Conservation (phyloP, 2,888 invertebrate species). For the Cabera pusaria region DNA sequence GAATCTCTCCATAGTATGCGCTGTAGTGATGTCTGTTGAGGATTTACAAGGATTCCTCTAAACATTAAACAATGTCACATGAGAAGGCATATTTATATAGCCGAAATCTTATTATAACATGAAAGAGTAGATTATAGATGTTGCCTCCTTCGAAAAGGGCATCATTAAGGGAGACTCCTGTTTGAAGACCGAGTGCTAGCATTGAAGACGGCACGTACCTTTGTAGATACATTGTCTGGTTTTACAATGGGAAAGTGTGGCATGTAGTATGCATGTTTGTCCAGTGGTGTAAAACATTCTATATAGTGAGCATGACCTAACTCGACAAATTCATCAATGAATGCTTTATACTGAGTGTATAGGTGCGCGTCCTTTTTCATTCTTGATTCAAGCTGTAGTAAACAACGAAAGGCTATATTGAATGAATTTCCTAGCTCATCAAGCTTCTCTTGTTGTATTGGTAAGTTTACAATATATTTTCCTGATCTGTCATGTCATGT, state of each 20-base stretch:
- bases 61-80: conserved; percentile 25
- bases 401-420: conserved; percentile 23
- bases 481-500: conserved; percentile 15
- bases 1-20: too few relatives aligned
- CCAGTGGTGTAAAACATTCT: conserved; percentile 8
- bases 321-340: conserved; percentile 22
- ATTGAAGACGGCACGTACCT: conserved; percentile 16
- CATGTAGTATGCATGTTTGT: conserved; percentile 1
- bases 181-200: conserved; percentile 18
- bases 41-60: conserved; percentile 18
- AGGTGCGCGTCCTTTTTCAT: conserved; percentile 15
- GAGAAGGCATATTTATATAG: conserved; percentile 21
- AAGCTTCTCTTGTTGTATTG: conserved; percentile 13
- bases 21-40: conserved; percentile 8
- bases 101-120: conserved; percentile 19
- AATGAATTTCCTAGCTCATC: conserved; percentile 22
- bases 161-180: conserved; percentile 5
- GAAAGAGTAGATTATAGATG: too few relatives aligned
- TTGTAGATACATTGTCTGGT: conserved; percentile 15
- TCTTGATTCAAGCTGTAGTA: conserved; percentile 22
- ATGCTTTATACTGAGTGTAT: conserved; percentile 18
- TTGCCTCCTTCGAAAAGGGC: background rate
- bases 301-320: conserved; percentile 26
- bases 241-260: conserved; percentile 22
- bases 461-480: conserved; percentile 15